phyloP scores from a whole-genome alignment of 1,140 invertebrate species.

The Pogonomyrmex californicus region DNA sequence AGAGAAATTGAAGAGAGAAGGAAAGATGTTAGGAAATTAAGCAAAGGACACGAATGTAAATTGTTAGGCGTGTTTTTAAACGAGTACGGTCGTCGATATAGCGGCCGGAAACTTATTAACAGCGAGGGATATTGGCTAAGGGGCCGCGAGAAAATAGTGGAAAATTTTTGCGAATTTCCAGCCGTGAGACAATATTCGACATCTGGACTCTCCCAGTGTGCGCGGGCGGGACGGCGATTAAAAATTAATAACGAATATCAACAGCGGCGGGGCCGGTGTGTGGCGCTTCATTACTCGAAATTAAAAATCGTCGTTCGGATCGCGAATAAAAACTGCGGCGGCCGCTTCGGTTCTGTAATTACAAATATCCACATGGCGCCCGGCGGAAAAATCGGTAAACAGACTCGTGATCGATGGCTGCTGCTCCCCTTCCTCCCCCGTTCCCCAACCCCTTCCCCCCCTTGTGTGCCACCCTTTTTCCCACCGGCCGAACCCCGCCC shows the following conservation, averaged over 20 bases:
- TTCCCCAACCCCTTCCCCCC: background rate
- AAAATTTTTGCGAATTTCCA: slow-evolving; percentile 69
- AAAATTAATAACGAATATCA: slow-evolving; percentile 86
- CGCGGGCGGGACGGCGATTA: slow-evolving; percentile 78
- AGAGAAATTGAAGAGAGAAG: background rate
- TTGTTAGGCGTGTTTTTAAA: background rate
- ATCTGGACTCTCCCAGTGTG: slow-evolving; percentile 64
- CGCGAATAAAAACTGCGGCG: slow-evolving; percentile 78
- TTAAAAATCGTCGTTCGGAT: slow-evolving; percentile 83
- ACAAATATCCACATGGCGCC: slow-evolving; percentile 82
- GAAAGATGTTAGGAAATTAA: background rate
- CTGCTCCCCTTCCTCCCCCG: background rate
- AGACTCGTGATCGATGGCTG: slow-evolving; percentile 80
- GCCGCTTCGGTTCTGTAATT: slow-evolving; percentile 81
- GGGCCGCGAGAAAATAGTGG: slow-evolving; percentile 59
- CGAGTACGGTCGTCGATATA: background rate
- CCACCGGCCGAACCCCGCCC: slow-evolving; percentile 2
- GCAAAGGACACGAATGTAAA: background rate
- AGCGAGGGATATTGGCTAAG: slow-evolving; percentile 23
- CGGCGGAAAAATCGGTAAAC: slow-evolving; percentile 78
- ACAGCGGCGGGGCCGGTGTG: slow-evolving; percentile 75
- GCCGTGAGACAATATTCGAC: slow-evolving; percentile 77
- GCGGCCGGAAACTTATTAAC: slow-evolving; percentile 30
- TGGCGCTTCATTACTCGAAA: slow-evolving; percentile 83
- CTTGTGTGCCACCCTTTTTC: slow-evolving; percentile 35